A percentile compares a stretch with the other conserved stretches of the same genome.
phyloP scores from a whole-genome alignment of 2,797 vertebrate genomes.

The Enteromius viviparus region DNA sequence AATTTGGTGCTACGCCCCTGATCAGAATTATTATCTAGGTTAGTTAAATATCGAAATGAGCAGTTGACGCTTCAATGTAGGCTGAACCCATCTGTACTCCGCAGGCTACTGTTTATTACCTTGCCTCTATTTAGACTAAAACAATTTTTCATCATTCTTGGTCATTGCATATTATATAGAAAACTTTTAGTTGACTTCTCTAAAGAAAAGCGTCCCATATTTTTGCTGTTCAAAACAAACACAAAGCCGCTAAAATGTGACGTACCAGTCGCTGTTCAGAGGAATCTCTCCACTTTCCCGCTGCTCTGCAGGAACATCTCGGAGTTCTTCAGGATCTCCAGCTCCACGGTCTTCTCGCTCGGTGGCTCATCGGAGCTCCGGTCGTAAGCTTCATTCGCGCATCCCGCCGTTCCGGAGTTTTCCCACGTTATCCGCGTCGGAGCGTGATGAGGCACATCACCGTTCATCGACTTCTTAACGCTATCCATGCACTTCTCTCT shows the following conservation, averaged over 20 bases:
- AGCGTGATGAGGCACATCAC: constrained; percentile 4
- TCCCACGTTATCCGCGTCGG: constrained; percentile 63
- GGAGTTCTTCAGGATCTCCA: constrained; percentile 64
- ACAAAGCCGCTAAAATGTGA: neutral
- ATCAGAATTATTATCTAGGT: too few relatives aligned
- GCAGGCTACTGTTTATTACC: neutral
- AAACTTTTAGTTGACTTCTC: too few relatives aligned
- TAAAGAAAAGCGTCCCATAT: neutral
- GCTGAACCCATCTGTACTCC: neutral
- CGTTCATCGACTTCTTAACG: constrained; percentile 54
- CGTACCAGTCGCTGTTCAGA: neutral
- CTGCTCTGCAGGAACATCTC: constrained; percentile 37
- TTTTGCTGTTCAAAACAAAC: neutral
- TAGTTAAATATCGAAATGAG: neutral
- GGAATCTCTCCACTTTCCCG: constrained; percentile 63
- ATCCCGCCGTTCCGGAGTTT: constrained; percentile 42
- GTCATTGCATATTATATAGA: neutral
- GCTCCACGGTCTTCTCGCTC: constrained; percentile 64
- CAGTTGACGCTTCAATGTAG: neutral
- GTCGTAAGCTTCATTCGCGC: constrained; percentile 72
- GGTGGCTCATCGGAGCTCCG: constrained; percentile 4
- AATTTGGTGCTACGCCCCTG: too few relatives aligned
- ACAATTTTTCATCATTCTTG: neutral
- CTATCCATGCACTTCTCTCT: constrained; percentile 39
- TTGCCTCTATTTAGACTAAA: neutral